A percentile compares a stretch with the other conserved stretches of the same genome.
These are phyloP conservation scores for Pseudobourletiella spinata DNA, from an alignment of 1,140 invertebrate species.

Conservation along the genomic window DNA sequence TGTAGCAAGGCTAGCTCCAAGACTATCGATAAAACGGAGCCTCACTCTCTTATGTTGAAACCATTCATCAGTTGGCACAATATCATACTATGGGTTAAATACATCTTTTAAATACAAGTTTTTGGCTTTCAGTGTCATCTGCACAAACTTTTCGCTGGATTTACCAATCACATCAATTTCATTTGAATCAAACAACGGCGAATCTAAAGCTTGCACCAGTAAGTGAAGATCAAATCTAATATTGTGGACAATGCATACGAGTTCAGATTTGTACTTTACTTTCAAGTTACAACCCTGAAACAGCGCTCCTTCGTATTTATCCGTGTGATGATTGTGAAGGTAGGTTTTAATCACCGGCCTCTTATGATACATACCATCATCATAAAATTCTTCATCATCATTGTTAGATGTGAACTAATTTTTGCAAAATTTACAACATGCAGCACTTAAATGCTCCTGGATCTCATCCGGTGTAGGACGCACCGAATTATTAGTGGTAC, in stretches of 20 bases:
- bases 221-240: not conserved
- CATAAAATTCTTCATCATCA: no score
- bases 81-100: not conserved
- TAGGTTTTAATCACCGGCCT: not conserved
- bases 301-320: not conserved
- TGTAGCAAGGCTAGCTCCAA: not conserved
- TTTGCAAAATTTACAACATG: not conserved
- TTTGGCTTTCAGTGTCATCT: not conserved
- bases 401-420: no score
- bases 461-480: not conserved
- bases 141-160: not conserved
- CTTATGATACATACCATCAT: no score
- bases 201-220: not conserved
- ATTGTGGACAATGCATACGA: not conserved
- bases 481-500: not conserved
- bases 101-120: no score
- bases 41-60: no score
- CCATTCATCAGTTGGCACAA: no score
- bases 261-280: not conserved
- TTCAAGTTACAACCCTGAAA: not conserved
- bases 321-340: not conserved
- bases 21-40: not conserved
- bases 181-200: not conserved
- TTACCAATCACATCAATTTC: not conserved
- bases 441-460: not conserved